phyloP scores from a whole-genome alignment of 23 tunicate genomes.

The Ciona savignyi region DNA sequence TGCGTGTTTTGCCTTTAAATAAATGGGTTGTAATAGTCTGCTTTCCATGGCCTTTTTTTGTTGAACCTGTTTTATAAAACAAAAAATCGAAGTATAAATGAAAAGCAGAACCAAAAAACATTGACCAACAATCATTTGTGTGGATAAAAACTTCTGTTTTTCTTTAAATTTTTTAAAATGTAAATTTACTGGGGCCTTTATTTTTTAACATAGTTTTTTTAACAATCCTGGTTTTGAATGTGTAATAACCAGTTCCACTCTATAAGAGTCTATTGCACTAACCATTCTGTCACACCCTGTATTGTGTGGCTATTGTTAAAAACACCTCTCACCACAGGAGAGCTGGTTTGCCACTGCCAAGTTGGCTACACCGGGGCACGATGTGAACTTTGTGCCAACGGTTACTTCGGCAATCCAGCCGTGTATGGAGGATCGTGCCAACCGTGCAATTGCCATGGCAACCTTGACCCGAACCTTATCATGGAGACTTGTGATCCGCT shows the following conservation, averaged over 20 bases:
- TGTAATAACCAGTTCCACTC: too few species aligned
- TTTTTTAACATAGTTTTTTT: background rate
- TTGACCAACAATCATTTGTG: background rate
- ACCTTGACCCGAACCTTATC: background rate
- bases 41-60: too few species aligned
- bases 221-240: too few species aligned
- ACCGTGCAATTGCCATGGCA: slow-evolving; percentile 70
- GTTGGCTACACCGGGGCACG: slow-evolving; percentile 62
- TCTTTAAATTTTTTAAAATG: background rate
- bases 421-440: slow-evolving; percentile 45
- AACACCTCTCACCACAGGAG: slow-evolving; percentile 16
- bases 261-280: too few species aligned
- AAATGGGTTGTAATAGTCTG: too few species aligned
- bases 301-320: slow-evolving; percentile 58
- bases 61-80: background rate
- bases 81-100: background rate
- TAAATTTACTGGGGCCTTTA: background rate
- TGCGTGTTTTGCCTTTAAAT: slow-evolving; percentile 1
- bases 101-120: background rate
- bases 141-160: background rate
- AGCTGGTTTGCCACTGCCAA: slow-evolving; percentile 27
- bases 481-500: background rate
- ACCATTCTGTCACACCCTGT: too few species aligned
- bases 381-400: slow-evolving; percentile 33
- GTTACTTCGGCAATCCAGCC: slow-evolving; percentile 60